Base-by-base conservation (phyloP, 2,113 vertebrate species). In the Callocephalon fimbriatum region DNA sequence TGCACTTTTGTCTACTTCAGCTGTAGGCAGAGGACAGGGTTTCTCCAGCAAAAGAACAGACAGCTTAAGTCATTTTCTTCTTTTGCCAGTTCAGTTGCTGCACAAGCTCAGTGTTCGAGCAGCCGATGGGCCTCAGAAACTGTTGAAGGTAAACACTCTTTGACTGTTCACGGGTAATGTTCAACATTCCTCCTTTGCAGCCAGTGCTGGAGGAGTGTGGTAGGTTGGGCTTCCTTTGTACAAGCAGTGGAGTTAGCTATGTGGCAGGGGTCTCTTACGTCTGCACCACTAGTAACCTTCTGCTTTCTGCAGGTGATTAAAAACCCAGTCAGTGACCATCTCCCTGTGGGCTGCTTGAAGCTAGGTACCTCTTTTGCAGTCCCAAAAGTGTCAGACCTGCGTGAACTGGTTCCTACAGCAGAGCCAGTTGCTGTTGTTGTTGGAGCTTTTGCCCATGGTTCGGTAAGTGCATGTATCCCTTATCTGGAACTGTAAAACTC, bases 31-130 rank as follows among this genome's bases (percentile, higher is more conserved):
- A 74, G 56, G 12, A 44, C 11, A 20, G 37, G 11, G 31, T 86
- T 63, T 3, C 17, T 88, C 11, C 16, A 35, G 37, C 27, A 58
- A 56, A 54, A 45, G 20, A 47, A 37, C 14, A 40, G 18, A 7
- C 29, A 40, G 22, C 31, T 54, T 12, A 84, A 68, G 12, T n/a
- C 3, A 19, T 4, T 77, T 65, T 71, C 2, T 77, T 73, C 54
- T 86, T 12, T 95, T 6, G 31, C 62, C 83, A 99, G 99, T 99
- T 97, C 99, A 99, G 97, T 97, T 99, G 92, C 97, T 99, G 95
- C 99, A 99, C 90, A 99, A 99, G 93, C 98, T 99, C 88, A 99
- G 99, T 0, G 99, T 99, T 50, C 98, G 99, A 95, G 99, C 99
- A 3, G 98, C 99, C n/a, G 99, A 99, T 38, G 99, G 99, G 17